A percentile compares a stretch with the other conserved stretches of the same genome.
Conservation (phyloP, 2,113 vertebrate genomes). For the Trichechus manatus region DNA sequence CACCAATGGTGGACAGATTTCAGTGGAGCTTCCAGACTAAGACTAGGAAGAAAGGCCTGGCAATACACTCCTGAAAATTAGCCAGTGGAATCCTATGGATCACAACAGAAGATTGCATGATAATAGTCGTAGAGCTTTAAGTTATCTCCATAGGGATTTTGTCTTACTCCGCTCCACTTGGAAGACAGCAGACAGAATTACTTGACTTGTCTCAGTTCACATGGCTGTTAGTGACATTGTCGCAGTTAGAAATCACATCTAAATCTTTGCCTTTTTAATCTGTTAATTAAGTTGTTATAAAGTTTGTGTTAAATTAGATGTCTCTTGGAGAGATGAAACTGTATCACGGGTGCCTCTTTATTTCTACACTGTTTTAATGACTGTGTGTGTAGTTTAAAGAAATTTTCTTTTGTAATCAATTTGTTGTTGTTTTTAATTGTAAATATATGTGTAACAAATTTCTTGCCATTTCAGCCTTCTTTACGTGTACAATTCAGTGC, state of each 20-base stretch:
- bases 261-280: not conserved
- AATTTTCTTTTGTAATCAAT: not conserved
- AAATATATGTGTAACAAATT: no score
- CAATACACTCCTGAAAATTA: no score
- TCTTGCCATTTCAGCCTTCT: no score
- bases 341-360: not conserved
- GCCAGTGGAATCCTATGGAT: no score
- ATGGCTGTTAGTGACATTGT: not conserved
- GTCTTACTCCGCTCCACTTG: not conserved
- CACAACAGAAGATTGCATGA: not conserved
- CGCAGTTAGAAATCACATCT: slow-evolving; percentile 30
- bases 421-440: not conserved
- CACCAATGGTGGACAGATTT: no score
- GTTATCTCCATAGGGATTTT: not conserved
- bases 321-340: not conserved
- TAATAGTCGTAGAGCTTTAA: slow-evolving; percentile 31
- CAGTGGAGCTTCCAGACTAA: no score
- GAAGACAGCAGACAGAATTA: slow-evolving; percentile 35
- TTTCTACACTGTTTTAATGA: not conserved
- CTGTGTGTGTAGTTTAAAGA: not conserved
- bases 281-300: not conserved
- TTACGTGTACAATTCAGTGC: no score
- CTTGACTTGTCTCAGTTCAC: not conserved
- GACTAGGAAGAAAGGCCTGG: no score
- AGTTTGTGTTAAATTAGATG: slow-evolving; percentile 34